phyloP scores from a whole-genome alignment of 1,140 invertebrate genomes.

The Asobara japonica region DNA sequence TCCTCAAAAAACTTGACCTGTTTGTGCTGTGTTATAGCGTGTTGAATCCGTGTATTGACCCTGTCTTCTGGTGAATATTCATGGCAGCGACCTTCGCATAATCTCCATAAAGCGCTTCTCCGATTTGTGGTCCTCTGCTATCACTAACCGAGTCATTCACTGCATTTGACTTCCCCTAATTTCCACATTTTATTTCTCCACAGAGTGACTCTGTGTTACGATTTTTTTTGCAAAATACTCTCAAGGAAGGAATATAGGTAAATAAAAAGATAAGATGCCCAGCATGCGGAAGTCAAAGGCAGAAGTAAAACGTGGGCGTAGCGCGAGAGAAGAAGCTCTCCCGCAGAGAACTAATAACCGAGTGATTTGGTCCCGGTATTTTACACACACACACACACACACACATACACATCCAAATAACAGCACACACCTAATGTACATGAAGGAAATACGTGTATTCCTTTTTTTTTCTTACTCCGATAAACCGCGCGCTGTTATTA shows the following conservation, averaged over 20 bases:
- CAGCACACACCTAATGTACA: too few species aligned
- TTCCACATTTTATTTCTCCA: too few species aligned
- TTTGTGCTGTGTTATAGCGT: too few species aligned
- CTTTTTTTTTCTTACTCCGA: conserved; percentile 27
- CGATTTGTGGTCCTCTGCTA: too few species aligned
- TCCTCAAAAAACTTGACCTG: too few species aligned
- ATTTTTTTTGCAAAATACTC: neutral
- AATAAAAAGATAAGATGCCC: conserved; percentile 9
- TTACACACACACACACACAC: conserved; percentile 30
- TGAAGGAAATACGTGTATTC: too few species aligned
- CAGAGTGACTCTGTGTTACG: conserved; percentile 6
- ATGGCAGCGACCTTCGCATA: too few species aligned
- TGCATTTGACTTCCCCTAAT: too few species aligned
- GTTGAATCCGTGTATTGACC: too few species aligned
- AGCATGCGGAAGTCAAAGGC: conserved; percentile 11
- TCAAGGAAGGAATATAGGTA: neutral
- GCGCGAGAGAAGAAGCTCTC: conserved; percentile 32
- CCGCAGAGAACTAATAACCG: conserved; percentile 56
- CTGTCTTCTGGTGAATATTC: too few species aligned
- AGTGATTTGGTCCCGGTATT: conserved; percentile 44
- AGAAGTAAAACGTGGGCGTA: neutral
- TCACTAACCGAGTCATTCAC: too few species aligned
- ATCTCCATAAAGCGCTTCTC: too few species aligned
- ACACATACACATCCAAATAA: neutral
- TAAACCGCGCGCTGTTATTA: conserved; percentile 58